Evolutionary conservation across 2,113 vertebrate genomes (phyloP), one percentile per base, ranked within the genome.

Genomic region (Stigmatopora nigra): DNA sequence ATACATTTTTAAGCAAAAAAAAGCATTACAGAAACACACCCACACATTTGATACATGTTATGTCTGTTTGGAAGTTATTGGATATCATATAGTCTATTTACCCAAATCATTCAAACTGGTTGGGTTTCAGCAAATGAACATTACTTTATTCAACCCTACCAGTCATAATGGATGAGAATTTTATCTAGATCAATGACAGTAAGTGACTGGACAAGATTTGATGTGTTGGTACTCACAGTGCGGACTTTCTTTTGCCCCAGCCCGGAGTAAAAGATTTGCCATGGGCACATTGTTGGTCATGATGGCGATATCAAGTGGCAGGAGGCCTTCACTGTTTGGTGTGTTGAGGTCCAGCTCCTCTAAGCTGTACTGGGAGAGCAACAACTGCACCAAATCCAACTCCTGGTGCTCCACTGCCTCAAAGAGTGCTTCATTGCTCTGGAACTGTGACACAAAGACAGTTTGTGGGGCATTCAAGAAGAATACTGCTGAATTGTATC

Each of bases 281-380:
- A 95, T 93, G 60, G 94, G 94, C 22, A 91, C 86, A 0, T 95
- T 95, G 89, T 95, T 96, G 80, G 94, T 95, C 93, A 96, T 95
- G 84, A 96, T 92, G 64, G 94, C 93, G 0, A 96, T 91, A 69
- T 96, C 94, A 52, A 96, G 87, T 0, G 94, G 94, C 61, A 94
- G 86, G 13, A 96, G 92, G 7, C 94, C 94, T 75, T 95, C 93
- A 0, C 94, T 95, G 88, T 95, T 96, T 1, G 94, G 94, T 7
- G 94, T 94, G 86, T 95, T 96, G 45, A 95, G 90, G 81, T 95
- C 94, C 84, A 96, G 88, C 78, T 96, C 94, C 76, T 95, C 94
- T 0, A 90, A 83, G 80, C 92, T 94, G 83, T 94, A 94, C 79
- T 93, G 92, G 67, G 88, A 92, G 64, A 96, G 86, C 68, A 96